Percentiles rank a stretch among this genome's conserved stretches.
Conservation (phyloP, 1,140 invertebrate species). For the Cydia amplana region DNA sequence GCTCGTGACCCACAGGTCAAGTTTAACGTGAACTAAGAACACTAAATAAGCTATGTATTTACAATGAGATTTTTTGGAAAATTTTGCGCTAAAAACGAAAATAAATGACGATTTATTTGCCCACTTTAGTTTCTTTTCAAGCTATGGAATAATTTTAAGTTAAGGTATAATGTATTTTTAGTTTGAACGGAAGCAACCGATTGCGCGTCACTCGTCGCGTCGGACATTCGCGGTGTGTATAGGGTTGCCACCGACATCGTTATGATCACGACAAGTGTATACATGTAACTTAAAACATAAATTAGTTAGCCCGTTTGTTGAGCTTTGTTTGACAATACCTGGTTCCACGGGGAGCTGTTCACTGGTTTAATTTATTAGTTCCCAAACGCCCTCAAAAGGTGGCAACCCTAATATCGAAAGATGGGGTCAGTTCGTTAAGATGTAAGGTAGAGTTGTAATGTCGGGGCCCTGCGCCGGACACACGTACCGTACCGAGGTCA, state of each 20-base stretch:
- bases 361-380: conserved; percentile 25
- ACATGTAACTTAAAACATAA: conserved; percentile 19
- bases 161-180: conserved; percentile 15
- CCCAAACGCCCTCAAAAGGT: background rate
- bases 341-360: conserved; percentile 24
- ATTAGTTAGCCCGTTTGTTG: background rate
- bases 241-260: conserved; percentile 25
- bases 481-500: conserved; percentile 31
- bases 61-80: background rate
- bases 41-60: conserved; percentile 13
- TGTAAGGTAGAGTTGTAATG: conserved; percentile 12
- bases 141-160: background rate
- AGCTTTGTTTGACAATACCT: conserved; percentile 15
- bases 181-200: conserved; percentile 1
- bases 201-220: conserved; percentile 14
- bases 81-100: conserved; percentile 9
- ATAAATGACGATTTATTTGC: conserved; percentile 6
- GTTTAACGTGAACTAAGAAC: background rate
- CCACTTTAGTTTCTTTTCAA: background rate
- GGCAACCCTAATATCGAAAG: conserved; percentile 26
- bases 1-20: background rate
- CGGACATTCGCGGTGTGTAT: conserved; percentile 18
- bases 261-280: conserved; percentile 1
- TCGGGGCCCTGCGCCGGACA: conserved; percentile 18
- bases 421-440: conserved; percentile 29